Evolutionary conservation across 1,140 invertebrate genomes (phyloP).

Genomic region (Ladona fulva): DNA sequence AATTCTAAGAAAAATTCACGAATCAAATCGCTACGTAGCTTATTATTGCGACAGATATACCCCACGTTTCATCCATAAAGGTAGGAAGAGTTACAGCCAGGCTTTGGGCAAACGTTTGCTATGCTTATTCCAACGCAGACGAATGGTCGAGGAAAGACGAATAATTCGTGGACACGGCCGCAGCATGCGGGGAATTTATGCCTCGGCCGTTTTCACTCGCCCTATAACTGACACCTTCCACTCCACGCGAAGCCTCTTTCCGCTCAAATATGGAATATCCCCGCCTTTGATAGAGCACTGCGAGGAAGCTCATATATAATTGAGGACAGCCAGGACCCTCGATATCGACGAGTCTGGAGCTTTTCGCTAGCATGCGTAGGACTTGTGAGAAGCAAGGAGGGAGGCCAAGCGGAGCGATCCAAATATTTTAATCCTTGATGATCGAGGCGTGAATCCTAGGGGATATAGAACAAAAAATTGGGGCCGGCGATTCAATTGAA

Average conservation of each 20-base stretch:
- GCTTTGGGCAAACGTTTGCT: too few species aligned
- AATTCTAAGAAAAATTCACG: too few species aligned
- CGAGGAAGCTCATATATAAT: not conserved
- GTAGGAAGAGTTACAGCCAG: too few species aligned
- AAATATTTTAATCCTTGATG: not conserved
- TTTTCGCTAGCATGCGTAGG: not conserved
- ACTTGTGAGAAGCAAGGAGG: not conserved
- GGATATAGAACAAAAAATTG: not conserved
- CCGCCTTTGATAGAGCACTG: not conserved
- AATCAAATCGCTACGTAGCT: too few species aligned
- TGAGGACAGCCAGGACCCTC: not conserved
- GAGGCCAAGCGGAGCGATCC: not conserved
- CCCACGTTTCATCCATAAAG: too few species aligned
- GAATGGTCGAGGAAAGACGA: not conserved
- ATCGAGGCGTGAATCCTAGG: not conserved
- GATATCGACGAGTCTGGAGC: not conserved
- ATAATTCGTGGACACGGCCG: not conserved
- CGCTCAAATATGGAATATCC: not conserved
- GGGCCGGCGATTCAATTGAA: not conserved
- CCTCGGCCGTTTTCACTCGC: not conserved
- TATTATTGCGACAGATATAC: too few species aligned
- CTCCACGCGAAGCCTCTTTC: not conserved
- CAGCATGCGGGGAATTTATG: not conserved
- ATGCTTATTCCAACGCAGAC: too few species aligned
- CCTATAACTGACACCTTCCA: not conserved